A percentile compares a stretch with the other conserved stretches of the same genome.
Conservation (phyloP, 1,140 invertebrate species). For the Drosophila ogumai region DNA sequence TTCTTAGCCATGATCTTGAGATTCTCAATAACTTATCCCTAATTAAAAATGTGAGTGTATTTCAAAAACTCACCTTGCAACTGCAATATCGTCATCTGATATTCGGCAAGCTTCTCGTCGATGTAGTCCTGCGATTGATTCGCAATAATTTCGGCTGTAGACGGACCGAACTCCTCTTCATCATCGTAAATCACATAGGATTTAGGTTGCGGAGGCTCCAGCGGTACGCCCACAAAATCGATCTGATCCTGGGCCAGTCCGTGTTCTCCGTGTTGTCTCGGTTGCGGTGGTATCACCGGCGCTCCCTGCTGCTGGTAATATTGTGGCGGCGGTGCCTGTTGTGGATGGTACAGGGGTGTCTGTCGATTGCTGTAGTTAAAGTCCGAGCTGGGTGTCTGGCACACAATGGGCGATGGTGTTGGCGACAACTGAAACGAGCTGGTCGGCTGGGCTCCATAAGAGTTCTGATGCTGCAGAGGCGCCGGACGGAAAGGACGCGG, state of each 20-base stretch:
- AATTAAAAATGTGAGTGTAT: neutral
- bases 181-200: conserved; percentile 87
- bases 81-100: conserved; percentile 95
- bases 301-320: conserved; percentile 62
- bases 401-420: conserved; percentile 83
- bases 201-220: conserved; percentile 88
- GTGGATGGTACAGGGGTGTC: conserved; percentile 66
- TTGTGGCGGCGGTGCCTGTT: conserved; percentile 56
- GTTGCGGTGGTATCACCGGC: conserved; percentile 70
- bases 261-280: conserved; percentile 75
- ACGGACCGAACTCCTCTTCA: conserved; percentile 90
- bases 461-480: conserved; percentile 75
- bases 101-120: conserved; percentile 96
- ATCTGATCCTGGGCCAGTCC: conserved; percentile 69
- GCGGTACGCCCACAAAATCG: conserved; percentile 87
- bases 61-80: conserved; percentile 90
- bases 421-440: conserved; percentile 84
- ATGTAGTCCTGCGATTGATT: conserved; percentile 97
- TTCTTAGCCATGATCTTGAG: neutral
- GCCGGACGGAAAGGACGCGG: conserved; percentile 68
- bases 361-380: conserved; percentile 79
- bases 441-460: conserved; percentile 70
- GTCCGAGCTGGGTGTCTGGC: conserved; percentile 78
- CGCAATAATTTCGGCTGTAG: conserved; percentile 95
- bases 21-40: neutral